Percentiles rank a stretch among this genome's conserved stretches.
These are phyloP conservation scores for Holothuria glaberrima DNA, from an alignment of 35 echinoderm and acorn worm genomes.

Conservation along the genomic window DNA sequence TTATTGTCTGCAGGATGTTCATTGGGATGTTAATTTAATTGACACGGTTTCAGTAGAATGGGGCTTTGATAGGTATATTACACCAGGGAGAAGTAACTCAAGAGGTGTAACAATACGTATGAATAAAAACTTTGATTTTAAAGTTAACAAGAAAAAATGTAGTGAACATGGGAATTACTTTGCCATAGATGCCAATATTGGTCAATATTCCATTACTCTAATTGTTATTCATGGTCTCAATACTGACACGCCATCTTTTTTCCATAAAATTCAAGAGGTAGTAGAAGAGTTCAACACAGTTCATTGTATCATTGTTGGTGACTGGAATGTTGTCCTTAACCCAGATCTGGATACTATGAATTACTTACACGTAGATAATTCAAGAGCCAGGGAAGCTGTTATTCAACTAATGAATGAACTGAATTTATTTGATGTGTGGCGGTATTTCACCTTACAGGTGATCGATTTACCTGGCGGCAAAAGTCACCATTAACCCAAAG, in stretches of 20 bases:
- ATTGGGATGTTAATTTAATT: neutral
- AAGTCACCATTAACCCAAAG: too few species aligned
- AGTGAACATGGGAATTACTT: neutral
- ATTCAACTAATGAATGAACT: too few species aligned
- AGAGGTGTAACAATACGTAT: neutral
- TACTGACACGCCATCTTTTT: neutral
- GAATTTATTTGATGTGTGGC: too few species aligned
- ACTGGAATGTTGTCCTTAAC: neutral
- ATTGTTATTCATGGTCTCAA: neutral
- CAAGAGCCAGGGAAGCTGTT: too few species aligned
- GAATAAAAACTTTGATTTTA: neutral
- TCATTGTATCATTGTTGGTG: neutral
- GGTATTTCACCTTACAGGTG: too few species aligned
- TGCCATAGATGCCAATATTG: neutral
- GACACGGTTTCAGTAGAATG: neutral
- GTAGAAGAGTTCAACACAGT: neutral
- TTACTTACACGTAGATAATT: too few species aligned
- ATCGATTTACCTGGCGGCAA: too few species aligned
- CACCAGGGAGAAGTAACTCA: neutral
- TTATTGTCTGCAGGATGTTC: constrained; percentile 14
- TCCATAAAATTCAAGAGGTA: neutral
- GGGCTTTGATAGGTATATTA: neutral
- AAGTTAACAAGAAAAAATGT: neutral
- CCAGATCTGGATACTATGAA: too few species aligned
- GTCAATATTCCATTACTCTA: neutral